A percentile compares a stretch with the other conserved stretches of the same genome.
Conservation (phyloP, 2,797 vertebrate species). For the Chloroceryle inda region DNA sequence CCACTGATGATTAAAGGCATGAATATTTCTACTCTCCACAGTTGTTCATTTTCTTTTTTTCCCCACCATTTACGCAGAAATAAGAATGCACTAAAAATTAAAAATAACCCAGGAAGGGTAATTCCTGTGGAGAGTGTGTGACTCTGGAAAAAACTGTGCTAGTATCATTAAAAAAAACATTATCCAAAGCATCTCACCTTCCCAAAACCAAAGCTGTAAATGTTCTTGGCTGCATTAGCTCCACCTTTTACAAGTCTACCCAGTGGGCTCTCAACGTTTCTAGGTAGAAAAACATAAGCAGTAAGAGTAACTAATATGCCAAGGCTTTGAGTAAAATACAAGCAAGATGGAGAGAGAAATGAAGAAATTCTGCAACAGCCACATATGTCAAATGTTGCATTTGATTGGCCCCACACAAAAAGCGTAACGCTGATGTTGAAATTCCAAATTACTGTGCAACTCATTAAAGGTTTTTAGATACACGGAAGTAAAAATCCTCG, state of each 20-base stretch:
- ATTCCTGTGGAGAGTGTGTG: not conserved
- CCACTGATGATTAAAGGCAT: not conserved
- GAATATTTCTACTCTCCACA: not conserved
- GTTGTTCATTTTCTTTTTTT: not conserved
- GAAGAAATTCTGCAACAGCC: not conserved
- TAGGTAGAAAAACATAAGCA: slow-evolving; percentile 51
- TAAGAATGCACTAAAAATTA: not conserved
- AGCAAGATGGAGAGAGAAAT: not conserved
- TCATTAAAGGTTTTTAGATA: not conserved
- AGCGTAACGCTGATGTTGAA: not conserved
- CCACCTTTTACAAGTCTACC: slow-evolving; percentile 63
- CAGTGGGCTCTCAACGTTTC: slow-evolving; percentile 63
- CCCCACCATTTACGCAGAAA: not conserved
- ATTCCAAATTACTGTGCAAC: not conserved
- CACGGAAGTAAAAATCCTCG: not conserved
- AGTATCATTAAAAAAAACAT: not conserved
- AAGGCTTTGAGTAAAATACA: not conserved
- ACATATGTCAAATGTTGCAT: not conserved
- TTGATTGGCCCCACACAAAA: not conserved
- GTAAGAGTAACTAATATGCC: not conserved
- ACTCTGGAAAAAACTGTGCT: not conserved
- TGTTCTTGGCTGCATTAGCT: slow-evolving; percentile 63
- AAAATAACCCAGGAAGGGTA: not conserved
- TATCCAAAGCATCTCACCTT: slow-evolving; percentile 80
- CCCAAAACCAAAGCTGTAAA: slow-evolving; percentile 88